Conservation (phyloP, 2,797 vertebrate species). For the Myripristis jacobus region DNA sequence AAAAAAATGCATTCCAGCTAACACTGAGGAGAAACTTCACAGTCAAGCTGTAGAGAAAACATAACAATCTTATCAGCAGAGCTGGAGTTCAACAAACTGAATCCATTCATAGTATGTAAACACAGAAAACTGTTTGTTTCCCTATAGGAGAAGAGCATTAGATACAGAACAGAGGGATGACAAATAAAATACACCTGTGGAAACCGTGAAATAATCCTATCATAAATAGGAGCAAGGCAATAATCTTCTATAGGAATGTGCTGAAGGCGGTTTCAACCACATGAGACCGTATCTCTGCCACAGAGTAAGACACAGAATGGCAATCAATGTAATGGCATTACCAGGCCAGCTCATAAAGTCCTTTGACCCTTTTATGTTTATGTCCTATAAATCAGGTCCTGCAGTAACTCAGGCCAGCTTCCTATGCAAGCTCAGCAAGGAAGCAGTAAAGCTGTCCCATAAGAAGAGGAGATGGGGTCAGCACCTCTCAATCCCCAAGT, state of each 20-base stretch:
- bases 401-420: slow-evolving; percentile 22
- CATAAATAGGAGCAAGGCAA: not conserved
- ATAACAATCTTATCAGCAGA: slow-evolving; percentile 53
- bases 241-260: not conserved
- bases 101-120: slow-evolving; percentile 37
- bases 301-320: slow-evolving; percentile 35
- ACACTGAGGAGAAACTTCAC: not conserved
- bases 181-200: not conserved
- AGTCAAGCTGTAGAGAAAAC: slow-evolving; percentile 44
- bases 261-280: not conserved
- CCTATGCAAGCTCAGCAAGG: slow-evolving; percentile 18
- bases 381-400: slow-evolving; percentile 60
- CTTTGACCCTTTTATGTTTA: slow-evolving; percentile 52
- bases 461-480: slow-evolving; percentile 9
- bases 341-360: slow-evolving; percentile 57
- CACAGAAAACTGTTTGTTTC: slow-evolving; percentile 43
- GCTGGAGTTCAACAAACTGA: slow-evolving; percentile 44
- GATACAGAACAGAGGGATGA: slow-evolving; percentile 6
- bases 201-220: slow-evolving; percentile 33
- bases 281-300: slow-evolving; percentile 20
- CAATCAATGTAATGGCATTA: slow-evolving; percentile 55
- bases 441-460: slow-evolving; percentile 39
- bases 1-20: slow-evolving; percentile 49
- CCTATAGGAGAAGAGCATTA: not conserved
- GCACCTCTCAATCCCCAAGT: slow-evolving; percentile 19